Evolutionary conservation across 2,888 invertebrate species (phyloP), one percentile per base, ranked within the genome.

Genomic region (Drosophila anomelani): DNA sequence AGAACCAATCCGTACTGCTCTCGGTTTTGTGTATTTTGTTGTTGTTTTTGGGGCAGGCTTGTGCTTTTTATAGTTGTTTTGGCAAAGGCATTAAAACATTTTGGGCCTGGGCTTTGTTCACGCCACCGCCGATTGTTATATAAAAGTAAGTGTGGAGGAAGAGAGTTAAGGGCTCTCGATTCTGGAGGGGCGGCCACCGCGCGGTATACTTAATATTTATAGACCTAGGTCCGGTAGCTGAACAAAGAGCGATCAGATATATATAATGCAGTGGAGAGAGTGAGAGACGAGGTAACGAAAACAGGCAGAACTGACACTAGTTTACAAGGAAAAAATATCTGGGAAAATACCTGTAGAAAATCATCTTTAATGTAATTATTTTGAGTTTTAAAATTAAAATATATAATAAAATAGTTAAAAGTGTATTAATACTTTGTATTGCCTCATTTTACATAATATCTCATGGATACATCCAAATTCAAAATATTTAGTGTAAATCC

Each of bases 141-240:
- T 10, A 47, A 46, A 47, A 34, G 32, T 51, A 51, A 51, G 20
- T 51, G 51, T 71, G 39, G 44, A 59, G 58, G 39, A 51, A 51
- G 51, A 51, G 51, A 69, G 57, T 71, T 71, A 72, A 71, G 55
- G 73, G 62, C 63, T 32, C 62, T 63, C 34, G 26, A 53, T 41
- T 53, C 44, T 53, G 38, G 47, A 43, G 49, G 39, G 23, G 36
- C 63, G 38, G 56, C 64, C 61, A 51, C 63, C 38, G 67, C 54
- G 56, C 20, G 53, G 69, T 36, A 70, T 70, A 69, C 43, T 44
- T 17, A 51, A 66, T 66, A 55, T 79, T 78, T 85, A 72, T 87
- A 82, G 79, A 83, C 77, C 79, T 85, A 85, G 83, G 89, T 88
- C 85, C 81, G 79, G 80, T 64, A 79, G 63, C 56, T 34, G 26